phyloP scores from a whole-genome alignment of 2,113 vertebrate genomes.

The Cryptotis parvus region DNA sequence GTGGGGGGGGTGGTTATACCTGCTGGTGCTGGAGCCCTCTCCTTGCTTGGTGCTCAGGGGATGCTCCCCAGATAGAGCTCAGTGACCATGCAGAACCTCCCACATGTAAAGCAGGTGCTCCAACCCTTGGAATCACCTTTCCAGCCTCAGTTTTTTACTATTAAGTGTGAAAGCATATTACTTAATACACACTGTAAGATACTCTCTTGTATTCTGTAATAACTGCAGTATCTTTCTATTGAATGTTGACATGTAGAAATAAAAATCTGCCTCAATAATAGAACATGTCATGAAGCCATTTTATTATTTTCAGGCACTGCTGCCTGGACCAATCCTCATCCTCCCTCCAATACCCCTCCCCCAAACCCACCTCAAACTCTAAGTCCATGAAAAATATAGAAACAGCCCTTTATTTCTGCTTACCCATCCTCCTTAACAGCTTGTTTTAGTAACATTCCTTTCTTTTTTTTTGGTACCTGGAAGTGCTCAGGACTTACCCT shows the following conservation, averaged over 20 bases:
- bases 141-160: neutral
- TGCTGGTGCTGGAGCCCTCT: too few relatives aligned
- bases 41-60: too few relatives aligned
- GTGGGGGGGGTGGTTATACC: too few relatives aligned
- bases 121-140: too few relatives aligned
- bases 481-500: too few relatives aligned
- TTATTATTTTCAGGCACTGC: constrained; percentile 42
- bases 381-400: neutral
- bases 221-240: constrained; percentile 34
- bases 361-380: too few relatives aligned
- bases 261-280: constrained; percentile 13
- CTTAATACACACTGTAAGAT: neutral
- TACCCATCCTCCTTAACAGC: constrained; percentile 22
- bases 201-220: neutral
- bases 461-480: neutral
- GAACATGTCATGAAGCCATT: neutral
- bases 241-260: constrained; percentile 12
- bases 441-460: constrained; percentile 5
- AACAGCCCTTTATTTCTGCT: constrained; percentile 17
- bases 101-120: too few relatives aligned
- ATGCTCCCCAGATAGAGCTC: too few relatives aligned
- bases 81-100: too few relatives aligned
- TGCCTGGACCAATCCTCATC: too few relatives aligned
- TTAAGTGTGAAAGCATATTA: constrained; percentile 26
- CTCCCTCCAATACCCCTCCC: too few relatives aligned